phyloP scores from a whole-genome alignment of 2,113 vertebrate species.

The Nibea coibor region DNA sequence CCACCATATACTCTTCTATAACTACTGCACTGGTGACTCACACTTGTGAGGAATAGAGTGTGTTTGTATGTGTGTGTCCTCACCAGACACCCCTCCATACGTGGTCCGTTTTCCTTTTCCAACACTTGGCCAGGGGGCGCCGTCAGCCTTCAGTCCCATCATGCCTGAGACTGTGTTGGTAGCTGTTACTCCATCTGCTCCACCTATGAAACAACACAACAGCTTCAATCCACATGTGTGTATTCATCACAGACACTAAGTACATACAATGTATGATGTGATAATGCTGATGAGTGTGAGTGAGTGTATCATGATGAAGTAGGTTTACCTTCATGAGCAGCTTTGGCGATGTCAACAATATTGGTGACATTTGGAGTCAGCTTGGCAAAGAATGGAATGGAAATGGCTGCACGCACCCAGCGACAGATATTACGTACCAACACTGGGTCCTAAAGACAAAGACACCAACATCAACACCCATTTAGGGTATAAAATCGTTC shows the following conservation, averaged over 20 bases:
- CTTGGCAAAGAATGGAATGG: slow-evolving; percentile 96
- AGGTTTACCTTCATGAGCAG: slow-evolving; percentile 89
- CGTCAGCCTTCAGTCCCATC: slow-evolving; percentile 90
- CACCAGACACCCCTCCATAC: slow-evolving; percentile 94
- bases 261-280: not conserved
- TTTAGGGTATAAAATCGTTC: not conserved
- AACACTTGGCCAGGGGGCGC: slow-evolving; percentile 92
- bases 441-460: slow-evolving; percentile 87
- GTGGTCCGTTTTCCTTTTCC: slow-evolving; percentile 88
- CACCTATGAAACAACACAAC: slow-evolving; percentile 80
- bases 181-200: slow-evolving; percentile 94
- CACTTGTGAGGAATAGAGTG: not conserved
- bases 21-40: not conserved
- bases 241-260: not conserved
- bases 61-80: slow-evolving; percentile 53
- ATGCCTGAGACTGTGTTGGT: slow-evolving; percentile 95
- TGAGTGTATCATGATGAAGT: slow-evolving; percentile 22
- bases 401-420: slow-evolving; percentile 93
- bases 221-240: not conserved
- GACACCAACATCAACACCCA: not conserved
- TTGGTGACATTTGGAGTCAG: slow-evolving; percentile 96
- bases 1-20: not conserved
- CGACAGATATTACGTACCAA: slow-evolving; percentile 95
- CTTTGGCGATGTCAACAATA: slow-evolving; percentile 91
- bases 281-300: not conserved